Evolutionary conservation across 2,888 invertebrate species (phyloP).

Genomic region (Drosophila prostipennis): DNA sequence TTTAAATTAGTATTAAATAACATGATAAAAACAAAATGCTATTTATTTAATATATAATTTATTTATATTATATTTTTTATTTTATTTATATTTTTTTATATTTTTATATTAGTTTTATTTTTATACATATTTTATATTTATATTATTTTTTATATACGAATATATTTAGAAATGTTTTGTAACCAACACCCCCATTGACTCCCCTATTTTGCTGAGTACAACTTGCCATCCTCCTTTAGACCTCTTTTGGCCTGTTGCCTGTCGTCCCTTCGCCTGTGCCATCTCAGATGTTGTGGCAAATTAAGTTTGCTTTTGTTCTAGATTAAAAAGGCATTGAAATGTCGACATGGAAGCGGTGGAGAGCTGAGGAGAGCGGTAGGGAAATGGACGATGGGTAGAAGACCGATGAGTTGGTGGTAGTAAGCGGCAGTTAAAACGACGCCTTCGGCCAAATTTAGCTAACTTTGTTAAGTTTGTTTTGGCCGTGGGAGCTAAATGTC

Average conservation of each 20-base stretch:
- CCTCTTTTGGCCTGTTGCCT: slow-evolving; percentile 12
- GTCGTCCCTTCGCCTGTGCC: slow-evolving; percentile 42
- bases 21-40: no score
- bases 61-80: no score
- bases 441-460: slow-evolving; percentile 72
- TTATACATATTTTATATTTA: no score
- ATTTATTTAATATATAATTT: no score
- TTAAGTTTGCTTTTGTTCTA: slow-evolving; percentile 81
- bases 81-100: no score
- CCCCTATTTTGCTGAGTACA: slow-evolving; percentile 3
- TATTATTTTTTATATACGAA: no score
- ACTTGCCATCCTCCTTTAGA: neutral
- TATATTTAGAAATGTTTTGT: no score
- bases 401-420: slow-evolving; percentile 16
- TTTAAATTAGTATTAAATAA: no score
- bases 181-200: no score
- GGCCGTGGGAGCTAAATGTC: slow-evolving; percentile 27
- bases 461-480: slow-evolving; percentile 74
- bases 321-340: slow-evolving; percentile 80
- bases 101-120: no score
- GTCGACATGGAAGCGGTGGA: slow-evolving; percentile 40
- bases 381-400: neutral
- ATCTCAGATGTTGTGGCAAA: slow-evolving; percentile 78
- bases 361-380: neutral
- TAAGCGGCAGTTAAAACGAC: slow-evolving; percentile 69